Evolutionary conservation across 2,113 vertebrate species (phyloP), one percentile per base, ranked within the genome.

Genomic region (Chloropsis hardwickii): DNA sequence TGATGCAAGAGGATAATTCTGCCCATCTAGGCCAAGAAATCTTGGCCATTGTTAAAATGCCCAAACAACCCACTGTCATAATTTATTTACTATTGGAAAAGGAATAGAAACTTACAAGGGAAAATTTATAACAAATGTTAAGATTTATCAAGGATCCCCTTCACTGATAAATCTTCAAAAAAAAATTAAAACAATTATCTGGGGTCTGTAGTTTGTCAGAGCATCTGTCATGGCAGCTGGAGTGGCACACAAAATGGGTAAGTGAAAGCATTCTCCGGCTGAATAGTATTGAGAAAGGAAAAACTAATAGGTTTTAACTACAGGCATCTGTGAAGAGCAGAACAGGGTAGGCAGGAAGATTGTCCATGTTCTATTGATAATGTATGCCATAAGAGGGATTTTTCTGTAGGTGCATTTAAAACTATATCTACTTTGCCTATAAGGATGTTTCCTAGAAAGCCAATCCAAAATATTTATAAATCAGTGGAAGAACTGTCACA

Each of bases 31-130:
- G 61, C 29, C 64, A 79, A 91, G 19, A 88, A 78, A 54, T 25
- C 37, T 3, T 78, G 24, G 11, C 11, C 48, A 12, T 9, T 27
- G 2, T 23, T 64, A 28, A 44, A 67, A 71, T 2, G 0, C 3
- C 23, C 7, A 42, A 51, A 78, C 8, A 81, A 87, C 5, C 4
- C 12, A 70, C 12, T 25, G 39, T 22, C 39, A 28, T 50, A 19
- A 71, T 58, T 37, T 53, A n/a, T 83, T 80, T 72, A 45, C 12
- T 65, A 14, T 9, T 48, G 10, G 21, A 74, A 92, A 92, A 77
- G 13, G 37, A 72, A 28, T 12, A 53, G 39, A 85, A 91, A 60
- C 12, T 71, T 33, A 51, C 2, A 56, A 60, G 13, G 4, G 16
- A 44, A 71, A 92, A 65, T 35, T 69, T 64, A 9, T 42, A 71